phyloP scores from a whole-genome alignment of 2,113 vertebrate genomes.

The Cariama cristata region DNA sequence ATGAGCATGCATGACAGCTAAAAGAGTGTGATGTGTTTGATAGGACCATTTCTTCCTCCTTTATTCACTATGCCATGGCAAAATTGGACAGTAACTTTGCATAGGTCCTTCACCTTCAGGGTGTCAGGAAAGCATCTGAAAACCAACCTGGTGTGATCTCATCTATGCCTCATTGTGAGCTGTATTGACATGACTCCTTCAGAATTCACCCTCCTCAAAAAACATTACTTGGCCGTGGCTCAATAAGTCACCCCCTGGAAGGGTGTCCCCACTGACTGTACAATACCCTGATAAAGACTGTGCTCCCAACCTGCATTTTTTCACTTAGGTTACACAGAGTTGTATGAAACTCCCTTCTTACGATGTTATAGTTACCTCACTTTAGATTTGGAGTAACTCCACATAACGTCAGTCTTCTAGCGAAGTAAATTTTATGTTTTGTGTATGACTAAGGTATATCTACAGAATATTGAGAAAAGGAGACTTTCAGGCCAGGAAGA shows the following conservation, averaged over 20 bases:
- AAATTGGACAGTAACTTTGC: background rate
- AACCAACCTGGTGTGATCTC: background rate
- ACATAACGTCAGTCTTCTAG: background rate
- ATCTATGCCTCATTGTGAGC: background rate
- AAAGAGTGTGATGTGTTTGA: background rate
- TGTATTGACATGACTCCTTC: background rate
- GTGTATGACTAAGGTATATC: background rate
- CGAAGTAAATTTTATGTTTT: background rate
- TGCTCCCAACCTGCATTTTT: background rate
- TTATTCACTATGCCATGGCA: background rate
- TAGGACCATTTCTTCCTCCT: background rate
- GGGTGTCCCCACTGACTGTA: fast-evolving
- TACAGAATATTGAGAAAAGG: background rate
- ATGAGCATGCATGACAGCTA: background rate
- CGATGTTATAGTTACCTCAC: background rate
- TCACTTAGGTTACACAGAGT: background rate
- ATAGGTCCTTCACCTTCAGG: background rate
- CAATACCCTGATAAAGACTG: background rate
- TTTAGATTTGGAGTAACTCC: background rate
- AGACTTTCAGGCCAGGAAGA: background rate
- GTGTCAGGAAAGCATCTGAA: background rate
- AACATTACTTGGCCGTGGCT: background rate
- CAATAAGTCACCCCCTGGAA: background rate
- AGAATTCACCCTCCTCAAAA: background rate
- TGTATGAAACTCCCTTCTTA: background rate